Conservation (phyloP, 2,888 invertebrate genomes). For the Eilema sororculum region DNA sequence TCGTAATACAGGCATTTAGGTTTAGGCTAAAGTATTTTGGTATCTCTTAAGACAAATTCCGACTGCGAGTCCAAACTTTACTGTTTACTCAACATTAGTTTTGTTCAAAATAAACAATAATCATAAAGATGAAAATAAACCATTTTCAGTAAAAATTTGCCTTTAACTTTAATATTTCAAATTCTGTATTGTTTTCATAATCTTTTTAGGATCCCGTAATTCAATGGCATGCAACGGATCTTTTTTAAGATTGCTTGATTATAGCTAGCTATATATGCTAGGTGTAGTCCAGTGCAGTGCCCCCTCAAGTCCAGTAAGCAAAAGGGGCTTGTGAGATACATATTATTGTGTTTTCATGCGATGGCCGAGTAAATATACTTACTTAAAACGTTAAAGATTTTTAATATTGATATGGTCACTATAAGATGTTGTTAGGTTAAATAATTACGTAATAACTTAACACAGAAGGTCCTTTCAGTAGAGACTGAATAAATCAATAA, state of each 20-base stretch:
- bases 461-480: too few relatives aligned
- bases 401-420: too few relatives aligned
- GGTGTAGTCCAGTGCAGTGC: too few relatives aligned
- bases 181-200: background rate
- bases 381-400: too few relatives aligned
- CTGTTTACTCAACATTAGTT: background rate
- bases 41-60: background rate
- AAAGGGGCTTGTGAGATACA: too few relatives aligned
- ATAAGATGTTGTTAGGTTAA: too few relatives aligned
- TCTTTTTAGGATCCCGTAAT: background rate
- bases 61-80: background rate
- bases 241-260: background rate
- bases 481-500: too few relatives aligned
- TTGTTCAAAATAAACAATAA: constrained; percentile 3
- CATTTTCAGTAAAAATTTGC: background rate
- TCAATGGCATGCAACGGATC: background rate
- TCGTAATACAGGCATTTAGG: background rate
- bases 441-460: too few relatives aligned
- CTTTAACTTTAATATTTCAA: constrained; percentile 1
- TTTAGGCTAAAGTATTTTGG: background rate
- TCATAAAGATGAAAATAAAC: constrained; percentile 5
- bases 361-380: too few relatives aligned
- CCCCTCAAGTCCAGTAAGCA: too few relatives aligned
- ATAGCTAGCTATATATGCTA: too few relatives aligned
- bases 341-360: too few relatives aligned